Base-by-base conservation (phyloP, 2,113 vertebrate species). In the Megaceryle torquata region DNA sequence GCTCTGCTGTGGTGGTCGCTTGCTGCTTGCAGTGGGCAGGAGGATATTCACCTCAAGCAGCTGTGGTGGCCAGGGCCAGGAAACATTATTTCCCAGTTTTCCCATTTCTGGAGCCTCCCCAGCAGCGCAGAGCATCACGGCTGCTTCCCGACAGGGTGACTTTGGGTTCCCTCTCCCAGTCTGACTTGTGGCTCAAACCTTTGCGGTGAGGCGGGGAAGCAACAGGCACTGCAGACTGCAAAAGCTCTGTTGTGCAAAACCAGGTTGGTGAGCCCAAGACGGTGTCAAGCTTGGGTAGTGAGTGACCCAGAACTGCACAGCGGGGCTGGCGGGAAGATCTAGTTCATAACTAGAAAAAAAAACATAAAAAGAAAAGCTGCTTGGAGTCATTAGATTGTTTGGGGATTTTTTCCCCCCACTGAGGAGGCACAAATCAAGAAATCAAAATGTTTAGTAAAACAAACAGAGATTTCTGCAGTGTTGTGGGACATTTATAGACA, bases 241-340 rank as follows among this genome's bases (percentile, higher is more conserved):
- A 39, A 37, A 67, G 82, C 51, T 57, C 39, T 0, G 7, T 15
- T 26, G 7, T 9, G 31, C 43, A 33, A 46, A 68, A 7, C 21
- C 39, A 11, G 39, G 39, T 2, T 68, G 75, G 31, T 6, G 63
- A 69, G 33, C 22, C 67, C 67, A 20, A 4, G 6, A 10, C 1
- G 0, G 9, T 5, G 12, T 20, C 28, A 4, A 6, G 20, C 43
- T 63, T 8, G 67, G 61, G 37, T 3, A 41, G 12, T 6, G 50
- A 33, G 51, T 51, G 65, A 65, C 50, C 78, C 64, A 12, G 5
- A 33, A 25, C 51, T 11, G 35, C 6, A 10, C 24, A 7, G 74
- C 10, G 35, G 33, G 25, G 12, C 61, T 33, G 3, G 53, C 13
- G 3, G 53, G 63, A 71, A 0, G 3, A 67, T 50, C 63, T 12